Conservation (phyloP, 1,140 invertebrate species). For the Halictus rubicundus region DNA sequence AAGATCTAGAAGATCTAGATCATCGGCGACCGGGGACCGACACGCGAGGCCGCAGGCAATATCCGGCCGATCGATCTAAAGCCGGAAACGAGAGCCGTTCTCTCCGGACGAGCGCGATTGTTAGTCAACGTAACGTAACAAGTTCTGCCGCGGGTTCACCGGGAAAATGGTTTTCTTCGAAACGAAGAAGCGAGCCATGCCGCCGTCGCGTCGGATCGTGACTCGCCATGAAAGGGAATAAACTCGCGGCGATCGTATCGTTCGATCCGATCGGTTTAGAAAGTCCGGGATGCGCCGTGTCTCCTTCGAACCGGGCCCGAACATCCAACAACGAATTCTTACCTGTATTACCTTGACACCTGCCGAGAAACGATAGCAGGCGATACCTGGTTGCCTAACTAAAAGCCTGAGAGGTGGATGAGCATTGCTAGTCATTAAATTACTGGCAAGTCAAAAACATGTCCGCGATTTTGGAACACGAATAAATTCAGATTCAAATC, state of each 20-base stretch:
- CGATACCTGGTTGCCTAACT: too few species aligned
- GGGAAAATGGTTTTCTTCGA: constrained; percentile 25
- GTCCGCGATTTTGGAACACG: too few species aligned
- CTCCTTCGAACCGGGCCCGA: background rate
- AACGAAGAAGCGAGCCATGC: background rate
- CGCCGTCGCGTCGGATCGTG: background rate
- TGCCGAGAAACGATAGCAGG: background rate
- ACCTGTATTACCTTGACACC: constrained; percentile 20
- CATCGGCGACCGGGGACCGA: constrained; percentile 2
- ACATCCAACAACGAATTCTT: constrained; percentile 4
- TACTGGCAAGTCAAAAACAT: too few species aligned
- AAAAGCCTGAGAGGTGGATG: too few species aligned
- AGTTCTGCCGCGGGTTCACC: background rate
- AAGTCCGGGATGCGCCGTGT: constrained; percentile 25
- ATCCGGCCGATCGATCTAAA: constrained; percentile 28
- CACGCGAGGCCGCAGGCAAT: constrained; percentile 17
- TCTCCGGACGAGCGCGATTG: background rate
- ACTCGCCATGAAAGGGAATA: background rate
- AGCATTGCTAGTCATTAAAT: too few species aligned
- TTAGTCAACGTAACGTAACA: constrained; percentile 21
- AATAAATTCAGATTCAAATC: too few species aligned
- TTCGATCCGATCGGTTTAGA: constrained; percentile 34
- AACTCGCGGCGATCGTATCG: constrained; percentile 4
- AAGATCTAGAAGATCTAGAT: background rate
- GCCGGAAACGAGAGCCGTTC: constrained; percentile 24